Evolutionary conservation across 2,888 invertebrate genomes (phyloP), one percentile per base, ranked within the genome.

Genomic region (Miltochrista miniata): DNA sequence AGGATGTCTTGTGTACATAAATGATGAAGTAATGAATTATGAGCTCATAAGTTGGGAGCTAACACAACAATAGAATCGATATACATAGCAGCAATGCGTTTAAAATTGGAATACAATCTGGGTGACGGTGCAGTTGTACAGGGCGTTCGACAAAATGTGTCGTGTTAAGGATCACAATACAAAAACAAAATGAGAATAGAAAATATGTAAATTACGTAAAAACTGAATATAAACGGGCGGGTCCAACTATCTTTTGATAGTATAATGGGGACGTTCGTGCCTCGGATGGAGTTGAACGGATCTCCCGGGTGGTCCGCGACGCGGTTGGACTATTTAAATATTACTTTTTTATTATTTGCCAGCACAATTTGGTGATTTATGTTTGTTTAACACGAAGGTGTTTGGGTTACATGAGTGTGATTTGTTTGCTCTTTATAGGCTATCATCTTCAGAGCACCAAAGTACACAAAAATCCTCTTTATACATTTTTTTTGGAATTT

Each of bases 331-430:
- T 86, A 84, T 87, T 84, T 86, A 83, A 87, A 87, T 87, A 87
- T 83, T 80, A 76, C 85, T 87, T 81, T 80, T 76, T 76, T 81
- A 84, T 83, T 88, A 87, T 90, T 89, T 89, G 87, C 88, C 73
- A 80, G 74, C 79, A 71, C 76, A 76, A 74, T 83, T 78, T 77
- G 79, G 78, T 86, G 87, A 88, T 88, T 84, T 85, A 87, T 85
- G 84, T 88, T 83, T 81, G 83, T 79, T 84, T 81, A 85, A 84
- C 85, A 83, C 79, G 83, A 79, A 87, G 81, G 86, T 89, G 88
- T 88, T 81, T 83, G 84, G 77, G 79, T 79, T 80, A 83, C 79
- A 72, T 75, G 72, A 68, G 81, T 76, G 80, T 84, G 85, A 88
- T 88, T 89, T 87, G 89, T 89, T 79, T 74, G 72, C 68, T 74